A percentile compares a stretch with the other conserved stretches of the same genome.
Conservation (phyloP, 1,140 invertebrate species). For the Dendrolimus kikuchii region DNA sequence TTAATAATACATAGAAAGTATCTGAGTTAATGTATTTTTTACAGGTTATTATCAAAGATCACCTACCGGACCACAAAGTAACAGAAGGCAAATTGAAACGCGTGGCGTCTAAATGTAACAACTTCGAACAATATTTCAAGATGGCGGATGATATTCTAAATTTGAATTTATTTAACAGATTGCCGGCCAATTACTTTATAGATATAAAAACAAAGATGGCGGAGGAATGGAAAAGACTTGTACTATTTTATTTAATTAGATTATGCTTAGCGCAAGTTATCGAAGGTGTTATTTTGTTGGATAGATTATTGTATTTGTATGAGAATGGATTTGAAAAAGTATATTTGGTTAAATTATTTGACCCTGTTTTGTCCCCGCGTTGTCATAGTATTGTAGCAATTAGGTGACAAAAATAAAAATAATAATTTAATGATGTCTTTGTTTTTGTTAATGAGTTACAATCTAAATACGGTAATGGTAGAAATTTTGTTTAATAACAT, state of each 20-base stretch:
- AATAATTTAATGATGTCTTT: too few relatives aligned
- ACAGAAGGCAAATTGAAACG: constrained; percentile 61
- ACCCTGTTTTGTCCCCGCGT: constrained; percentile 83
- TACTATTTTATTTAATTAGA: constrained; percentile 87
- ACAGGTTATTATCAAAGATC: constrained; percentile 56
- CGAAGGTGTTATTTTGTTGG: constrained; percentile 88
- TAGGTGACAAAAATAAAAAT: constrained; percentile 20
- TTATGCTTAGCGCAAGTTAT: constrained; percentile 86
- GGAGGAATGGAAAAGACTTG: constrained; percentile 75
- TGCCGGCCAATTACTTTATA: constrained; percentile 66
- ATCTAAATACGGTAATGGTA: too few relatives aligned
- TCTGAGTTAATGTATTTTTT: constrained; percentile 12
- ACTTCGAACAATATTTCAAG: constrained; percentile 77
- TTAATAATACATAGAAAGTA: too few relatives aligned
- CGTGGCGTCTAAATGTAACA: constrained; percentile 66
- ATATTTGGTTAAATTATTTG: constrained; percentile 82
- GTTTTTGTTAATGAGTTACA: too few relatives aligned
- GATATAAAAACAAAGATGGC: constrained; percentile 63
- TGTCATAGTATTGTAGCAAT: constrained; percentile 81
- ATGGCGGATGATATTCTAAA: constrained; percentile 75
- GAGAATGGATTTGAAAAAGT: constrained; percentile 77
- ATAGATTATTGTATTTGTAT: constrained; percentile 85
- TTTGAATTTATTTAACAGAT: constrained; percentile 55
- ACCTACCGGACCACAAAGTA: constrained; percentile 44
- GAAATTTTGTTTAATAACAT: too few relatives aligned